Conservation (phyloP, 2,888 invertebrate species). For the Caenorhabditis wallacei region DNA sequence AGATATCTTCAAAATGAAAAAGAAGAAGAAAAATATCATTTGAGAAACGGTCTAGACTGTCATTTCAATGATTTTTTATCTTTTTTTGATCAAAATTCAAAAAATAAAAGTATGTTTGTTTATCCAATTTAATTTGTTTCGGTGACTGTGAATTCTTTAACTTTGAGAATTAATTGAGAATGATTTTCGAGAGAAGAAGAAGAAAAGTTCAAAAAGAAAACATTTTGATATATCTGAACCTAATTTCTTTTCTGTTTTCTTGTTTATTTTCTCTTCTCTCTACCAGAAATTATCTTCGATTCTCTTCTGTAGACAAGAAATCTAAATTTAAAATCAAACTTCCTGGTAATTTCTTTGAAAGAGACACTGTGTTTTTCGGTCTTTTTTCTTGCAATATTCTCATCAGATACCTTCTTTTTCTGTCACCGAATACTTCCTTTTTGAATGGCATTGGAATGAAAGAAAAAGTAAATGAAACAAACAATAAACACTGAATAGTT, state of each 20-base stretch:
- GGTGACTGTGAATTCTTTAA: too few species aligned
- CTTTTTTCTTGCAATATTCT: slow-evolving; percentile 25
- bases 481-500: slow-evolving; percentile 13
- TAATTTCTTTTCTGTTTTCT: neutral
- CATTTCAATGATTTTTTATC: neutral
- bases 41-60: slow-evolving; percentile 10
- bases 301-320: slow-evolving; percentile 5
- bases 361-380: slow-evolving; percentile 9
- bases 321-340: slow-evolving; percentile 24
- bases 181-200: too few species aligned
- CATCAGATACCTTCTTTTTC: slow-evolving; percentile 11
- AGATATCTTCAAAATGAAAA: neutral
- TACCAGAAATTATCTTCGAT: neutral
- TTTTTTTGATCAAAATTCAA: slow-evolving; percentile 7
- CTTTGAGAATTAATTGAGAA: neutral
- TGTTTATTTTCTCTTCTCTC: neutral
- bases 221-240: neutral
- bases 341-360: slow-evolving; percentile 7
- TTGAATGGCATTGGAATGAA: neutral
- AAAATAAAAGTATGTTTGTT: slow-evolving; percentile 1
- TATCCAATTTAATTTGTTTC: neutral
- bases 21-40: slow-evolving; percentile 1
- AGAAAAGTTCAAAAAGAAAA: too few species aligned
- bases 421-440: slow-evolving; percentile 13
- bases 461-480: slow-evolving; percentile 6